phyloP scores from a whole-genome alignment of 1,140 invertebrate species.

The Goniozus legneri region DNA sequence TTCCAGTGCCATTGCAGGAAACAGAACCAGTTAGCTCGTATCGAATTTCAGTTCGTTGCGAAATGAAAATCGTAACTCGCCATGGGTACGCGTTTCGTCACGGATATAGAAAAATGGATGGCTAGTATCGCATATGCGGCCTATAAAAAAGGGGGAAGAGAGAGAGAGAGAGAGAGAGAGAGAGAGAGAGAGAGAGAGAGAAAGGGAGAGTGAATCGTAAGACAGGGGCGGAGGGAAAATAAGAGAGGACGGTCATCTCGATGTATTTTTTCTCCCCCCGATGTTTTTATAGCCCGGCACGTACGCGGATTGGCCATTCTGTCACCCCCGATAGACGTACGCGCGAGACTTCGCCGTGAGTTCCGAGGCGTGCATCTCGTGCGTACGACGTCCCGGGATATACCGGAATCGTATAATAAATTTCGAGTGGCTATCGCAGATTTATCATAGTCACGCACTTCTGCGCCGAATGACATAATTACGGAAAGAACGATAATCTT shows the following conservation, averaged over 20 bases:
- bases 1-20: too few relatives aligned
- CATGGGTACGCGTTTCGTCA: too few relatives aligned
- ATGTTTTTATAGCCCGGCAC: constrained; percentile 41
- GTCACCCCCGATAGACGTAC: constrained; percentile 16
- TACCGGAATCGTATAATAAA: constrained; percentile 45
- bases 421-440: constrained; percentile 35
- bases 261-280: constrained; percentile 27
- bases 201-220: background rate
- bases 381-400: too few relatives aligned
- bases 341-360: constrained; percentile 18
- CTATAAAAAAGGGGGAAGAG: too few relatives aligned
- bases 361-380: constrained; percentile 44
- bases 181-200: background rate
- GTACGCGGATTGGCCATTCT: constrained; percentile 35
- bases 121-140: too few relatives aligned
- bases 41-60: too few relatives aligned
- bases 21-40: too few relatives aligned
- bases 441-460: constrained; percentile 50
- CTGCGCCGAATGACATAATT: too few relatives aligned
- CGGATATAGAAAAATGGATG: too few relatives aligned
- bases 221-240: constrained; percentile 1
- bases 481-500: constrained; percentile 38
- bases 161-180: background rate
- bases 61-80: too few relatives aligned
- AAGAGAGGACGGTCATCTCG: constrained; percentile 15